A percentile compares a stretch with the other conserved stretches of the same genome.
Evolutionary conservation across 2,888 invertebrate species (phyloP).

Genomic region (Andrena marginata): DNA sequence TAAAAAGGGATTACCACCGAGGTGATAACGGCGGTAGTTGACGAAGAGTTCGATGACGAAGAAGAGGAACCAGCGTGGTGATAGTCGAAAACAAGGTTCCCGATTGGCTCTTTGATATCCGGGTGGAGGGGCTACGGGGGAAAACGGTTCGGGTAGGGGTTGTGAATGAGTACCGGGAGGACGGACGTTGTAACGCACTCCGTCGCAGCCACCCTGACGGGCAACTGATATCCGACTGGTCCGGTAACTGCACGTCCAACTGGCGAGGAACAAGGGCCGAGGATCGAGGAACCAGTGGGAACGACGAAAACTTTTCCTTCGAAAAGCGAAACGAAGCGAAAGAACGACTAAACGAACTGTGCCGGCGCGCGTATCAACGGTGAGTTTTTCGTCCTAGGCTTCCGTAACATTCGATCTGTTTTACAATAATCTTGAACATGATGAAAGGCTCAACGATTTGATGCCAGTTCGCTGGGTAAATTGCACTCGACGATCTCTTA

Average conservation of each 20-base stretch:
- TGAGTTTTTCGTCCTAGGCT: conserved; percentile 19
- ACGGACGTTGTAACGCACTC: conserved; percentile 77
- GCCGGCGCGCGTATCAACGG: conserved; percentile 49
- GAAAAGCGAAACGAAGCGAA: neutral
- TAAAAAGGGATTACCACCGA: neutral
- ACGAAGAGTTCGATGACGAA: neutral
- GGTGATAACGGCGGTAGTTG: neutral
- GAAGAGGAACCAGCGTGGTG: neutral
- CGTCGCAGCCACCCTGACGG: conserved; percentile 73
- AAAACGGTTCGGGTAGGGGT: conserved; percentile 78
- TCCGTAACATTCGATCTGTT: neutral
- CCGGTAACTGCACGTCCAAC: conserved; percentile 25
- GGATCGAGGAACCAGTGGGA: neutral
- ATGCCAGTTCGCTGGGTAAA: too few relatives aligned
- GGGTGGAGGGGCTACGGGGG: conserved; percentile 65
- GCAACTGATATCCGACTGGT: conserved; percentile 58
- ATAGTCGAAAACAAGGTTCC: conserved; percentile 34
- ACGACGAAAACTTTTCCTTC: conserved; percentile 13
- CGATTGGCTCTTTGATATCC: conserved; percentile 70
- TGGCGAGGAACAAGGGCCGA: conserved; percentile 15
- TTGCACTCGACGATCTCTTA: too few relatives aligned
- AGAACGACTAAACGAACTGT: conserved; percentile 61
- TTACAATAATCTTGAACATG: neutral
- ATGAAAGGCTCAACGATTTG: too few relatives aligned
- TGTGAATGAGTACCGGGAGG: conserved; percentile 81